Evolutionary conservation across 2,888 invertebrate genomes (phyloP), one percentile per base, ranked within the genome.

Genomic region (Ectropis crepuscularia): DNA sequence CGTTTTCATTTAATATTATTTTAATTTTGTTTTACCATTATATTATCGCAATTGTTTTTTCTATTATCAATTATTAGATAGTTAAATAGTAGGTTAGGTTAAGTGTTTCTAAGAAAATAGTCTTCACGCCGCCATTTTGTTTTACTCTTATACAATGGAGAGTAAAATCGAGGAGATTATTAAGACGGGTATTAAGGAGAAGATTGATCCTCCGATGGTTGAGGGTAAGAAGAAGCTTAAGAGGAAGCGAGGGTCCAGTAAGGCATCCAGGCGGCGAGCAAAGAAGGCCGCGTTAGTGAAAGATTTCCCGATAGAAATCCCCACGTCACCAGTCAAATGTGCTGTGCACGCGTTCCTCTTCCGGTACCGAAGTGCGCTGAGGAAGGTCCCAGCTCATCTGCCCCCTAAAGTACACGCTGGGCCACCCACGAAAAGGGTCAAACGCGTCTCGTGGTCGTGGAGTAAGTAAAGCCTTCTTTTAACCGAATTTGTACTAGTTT

Each of bases 391-490:
- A 2, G 66, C 87, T 6, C 88, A 87, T 45, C 71, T 89, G 49
- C 92, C 92, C 57, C 92, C 92, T 39, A 86, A 76, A 65, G 74
- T 92, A 11, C 87, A 80, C 71, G 88, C 91, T 5, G 91, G 92
- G 0, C 92, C 91, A 9, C 88, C 89, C 5, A 80, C 89, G 50
- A 91, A 90, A 73, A 81, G 92, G 58, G 87, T 90, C 65, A 92
- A 91, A 66, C 80, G 91, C 6, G 92, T 92, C 5, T 92, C 92
- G 37, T 92, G 92, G 7, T 92, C 92, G 43, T 92, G 90, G 92
- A 82, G 92, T 92, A 84, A 92, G 92, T 90, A 11, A 58, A 47
- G 72, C 49, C 57, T 68, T 60, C 43, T 36, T 55, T 53, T 16
- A 47, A 53, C 12, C 12, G 39, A 41, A 6, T 43, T 11, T 49